Base-by-base conservation (phyloP, 2,888 invertebrate genomes). In the Standfussiana lucernea region DNA sequence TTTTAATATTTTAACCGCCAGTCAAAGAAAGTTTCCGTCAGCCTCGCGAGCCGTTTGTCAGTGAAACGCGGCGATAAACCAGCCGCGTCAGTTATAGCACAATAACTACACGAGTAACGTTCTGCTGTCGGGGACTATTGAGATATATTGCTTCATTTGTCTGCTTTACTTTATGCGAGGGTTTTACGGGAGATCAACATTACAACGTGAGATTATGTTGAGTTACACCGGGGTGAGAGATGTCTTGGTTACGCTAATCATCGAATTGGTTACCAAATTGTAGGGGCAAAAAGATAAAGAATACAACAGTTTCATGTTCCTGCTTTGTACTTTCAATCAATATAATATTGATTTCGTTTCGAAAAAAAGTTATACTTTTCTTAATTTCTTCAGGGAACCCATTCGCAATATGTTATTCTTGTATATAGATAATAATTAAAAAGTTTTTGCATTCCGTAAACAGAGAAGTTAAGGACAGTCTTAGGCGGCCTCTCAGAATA, bases 91-190 rank as follows among this genome's bases (percentile, higher is more conserved):
- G 56, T 65, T 67, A 78, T 21, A 42, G n/a, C 64, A 65, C 79
- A 50, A 69, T 79, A 79, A 79, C 68, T 24, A 32, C 56, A 50
- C 75, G 42, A 50, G 62, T 50, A 18, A 79, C 59, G 79, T 37
- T 11, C 11, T 15, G 1, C n/a, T 35, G 61, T 37, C 67, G 18
- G 24, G 18, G 32, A n/a, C 1, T 77, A 53, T 62, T 45, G 67
- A 77, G 77, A 77, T 68, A 62, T 45, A 76, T 45, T 18, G 61
- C 4, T 76, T 56, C 42, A 28, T 42, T 28, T 62, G 28, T 18
- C 42, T n/a, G 28, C 32, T 62, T 10, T 28, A 15, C 28, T 53
- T 45, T 18, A 5, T 15, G 10, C 11, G 10, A 35, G 8, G 50
- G 35, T 75, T 50, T 59, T 24, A 47, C 11, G 59, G 5, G 50